Evolutionary conservation across 1,140 invertebrate genomes (phyloP).

Genomic region (Ganaspis sp.): DNA sequence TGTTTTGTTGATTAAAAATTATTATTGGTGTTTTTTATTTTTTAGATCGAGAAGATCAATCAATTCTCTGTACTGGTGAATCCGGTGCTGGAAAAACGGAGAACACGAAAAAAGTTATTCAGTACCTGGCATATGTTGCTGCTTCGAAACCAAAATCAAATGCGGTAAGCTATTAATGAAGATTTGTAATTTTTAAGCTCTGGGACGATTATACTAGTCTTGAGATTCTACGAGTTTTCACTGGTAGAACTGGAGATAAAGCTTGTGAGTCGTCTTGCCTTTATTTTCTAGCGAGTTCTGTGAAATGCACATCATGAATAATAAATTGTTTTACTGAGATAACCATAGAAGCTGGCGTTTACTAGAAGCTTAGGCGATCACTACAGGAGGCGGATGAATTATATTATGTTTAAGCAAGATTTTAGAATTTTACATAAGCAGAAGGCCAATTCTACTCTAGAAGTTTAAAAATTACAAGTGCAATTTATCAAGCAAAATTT

Average conservation of each 20-base stretch:
- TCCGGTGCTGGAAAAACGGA: conserved; percentile 99
- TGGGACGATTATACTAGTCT: background rate
- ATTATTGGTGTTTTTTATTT: conserved; percentile 46
- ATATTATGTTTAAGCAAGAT: background rate
- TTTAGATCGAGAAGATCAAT: conserved; percentile 99
- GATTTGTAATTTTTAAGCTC: background rate
- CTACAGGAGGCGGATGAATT: conserved; percentile 4
- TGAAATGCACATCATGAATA: conserved; percentile 32
- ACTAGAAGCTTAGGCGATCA: conserved; percentile 6
- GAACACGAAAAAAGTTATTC: conserved; percentile 99
- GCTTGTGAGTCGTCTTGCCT: background rate
- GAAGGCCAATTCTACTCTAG: background rate
- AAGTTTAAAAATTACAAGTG: background rate
- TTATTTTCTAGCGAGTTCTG: background rate
- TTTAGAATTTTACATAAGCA: conserved; percentile 9
- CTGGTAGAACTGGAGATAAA: background rate
- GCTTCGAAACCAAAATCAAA: conserved; percentile 96
- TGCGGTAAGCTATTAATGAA: conserved; percentile 83
- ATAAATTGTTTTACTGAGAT: conserved; percentile 30
- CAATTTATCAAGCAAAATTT: background rate
- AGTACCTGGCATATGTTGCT: conserved; percentile 98
- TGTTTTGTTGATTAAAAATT: no score
- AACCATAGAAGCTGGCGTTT: conserved; percentile 33
- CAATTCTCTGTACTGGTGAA: conserved; percentile 99
- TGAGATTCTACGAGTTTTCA: background rate